A percentile compares a stretch with the other conserved stretches of the same genome.
These are phyloP conservation scores for Hippocampus kuda DNA, from an alignment of 2,797 vertebrate species.

Conservation along the genomic window DNA sequence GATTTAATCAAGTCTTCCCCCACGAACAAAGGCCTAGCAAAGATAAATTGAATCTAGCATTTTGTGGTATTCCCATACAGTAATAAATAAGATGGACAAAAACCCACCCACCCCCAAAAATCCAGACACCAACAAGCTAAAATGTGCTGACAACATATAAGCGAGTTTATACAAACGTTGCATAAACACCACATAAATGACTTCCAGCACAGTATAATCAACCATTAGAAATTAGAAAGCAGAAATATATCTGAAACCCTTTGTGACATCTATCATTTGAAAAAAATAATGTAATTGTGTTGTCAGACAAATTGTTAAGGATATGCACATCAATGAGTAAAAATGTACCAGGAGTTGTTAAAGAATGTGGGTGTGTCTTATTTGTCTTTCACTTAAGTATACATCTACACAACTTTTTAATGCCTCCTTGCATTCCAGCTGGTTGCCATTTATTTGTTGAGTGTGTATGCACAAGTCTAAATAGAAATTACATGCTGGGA, in stretches of 20 bases:
- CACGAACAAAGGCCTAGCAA: no score
- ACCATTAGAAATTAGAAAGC: not conserved
- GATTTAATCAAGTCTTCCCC: not conserved
- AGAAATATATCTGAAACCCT: not conserved
- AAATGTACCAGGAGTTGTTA: not conserved
- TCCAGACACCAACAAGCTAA: not conserved
- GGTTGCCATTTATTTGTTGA: not conserved
- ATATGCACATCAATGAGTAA: not conserved
- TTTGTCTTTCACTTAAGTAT: not conserved
- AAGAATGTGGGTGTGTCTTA: not conserved
- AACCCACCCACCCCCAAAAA: not conserved
- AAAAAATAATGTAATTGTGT: not conserved
- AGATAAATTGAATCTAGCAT: not conserved
- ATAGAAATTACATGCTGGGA: not conserved
- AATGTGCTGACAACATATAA: not conserved
- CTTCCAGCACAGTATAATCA: not conserved
- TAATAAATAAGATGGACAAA: not conserved
- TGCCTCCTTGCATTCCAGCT: not conserved
- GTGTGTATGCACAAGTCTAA: not conserved
- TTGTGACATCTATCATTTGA: not conserved
- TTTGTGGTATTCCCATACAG: not conserved
- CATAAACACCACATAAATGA: slow-evolving; percentile 1
- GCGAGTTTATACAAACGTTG: not conserved
- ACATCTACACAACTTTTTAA: not conserved
- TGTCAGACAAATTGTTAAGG: not conserved